Evolutionary conservation across 2,113 vertebrate species (phyloP).

Genomic region (Chaenogobius annularis): DNA sequence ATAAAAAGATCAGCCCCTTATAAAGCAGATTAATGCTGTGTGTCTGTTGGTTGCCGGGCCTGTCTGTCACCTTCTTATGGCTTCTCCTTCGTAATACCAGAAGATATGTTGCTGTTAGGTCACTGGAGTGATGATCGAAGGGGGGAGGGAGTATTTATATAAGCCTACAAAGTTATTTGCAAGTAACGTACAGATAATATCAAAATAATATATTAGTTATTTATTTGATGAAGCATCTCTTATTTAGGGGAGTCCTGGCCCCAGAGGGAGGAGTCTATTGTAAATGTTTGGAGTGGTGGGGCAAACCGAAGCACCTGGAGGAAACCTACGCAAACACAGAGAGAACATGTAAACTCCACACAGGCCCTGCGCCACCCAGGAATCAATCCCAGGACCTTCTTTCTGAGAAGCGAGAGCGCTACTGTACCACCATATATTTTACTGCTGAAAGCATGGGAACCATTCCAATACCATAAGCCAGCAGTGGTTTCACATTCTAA

Average conservation of each 20-base stretch:
- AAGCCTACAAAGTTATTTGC: not conserved
- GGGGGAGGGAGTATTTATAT: constrained; percentile 4
- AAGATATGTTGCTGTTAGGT: constrained; percentile 28
- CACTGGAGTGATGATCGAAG: constrained; percentile 1
- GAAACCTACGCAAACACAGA: too few relatives aligned
- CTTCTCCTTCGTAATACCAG: constrained; percentile 32
- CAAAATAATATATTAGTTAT: not conserved
- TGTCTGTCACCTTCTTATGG: constrained; percentile 50
- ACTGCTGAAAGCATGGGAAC: constrained; percentile 17
- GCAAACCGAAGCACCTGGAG: too few relatives aligned
- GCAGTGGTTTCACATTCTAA: constrained; percentile 20
- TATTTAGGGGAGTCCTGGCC: too few relatives aligned
- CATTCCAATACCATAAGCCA: constrained; percentile 30
- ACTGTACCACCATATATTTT: constrained; percentile 7
- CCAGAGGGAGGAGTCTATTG: too few relatives aligned
- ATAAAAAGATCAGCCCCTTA: constrained; percentile 43
- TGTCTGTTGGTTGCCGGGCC: constrained; percentile 29
- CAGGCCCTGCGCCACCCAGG: too few relatives aligned
- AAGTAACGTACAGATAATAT: not conserved
- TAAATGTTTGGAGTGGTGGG: too few relatives aligned
- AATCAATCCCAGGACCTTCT: too few relatives aligned
- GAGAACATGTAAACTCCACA: too few relatives aligned
- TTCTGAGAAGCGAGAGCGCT: too few relatives aligned
- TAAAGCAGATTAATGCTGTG: constrained; percentile 65
- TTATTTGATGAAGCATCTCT: too few relatives aligned